These are phyloP conservation scores for Tetropium fuscum DNA, from an alignment of 2,888 invertebrate genomes.

Conservation along the genomic window DNA sequence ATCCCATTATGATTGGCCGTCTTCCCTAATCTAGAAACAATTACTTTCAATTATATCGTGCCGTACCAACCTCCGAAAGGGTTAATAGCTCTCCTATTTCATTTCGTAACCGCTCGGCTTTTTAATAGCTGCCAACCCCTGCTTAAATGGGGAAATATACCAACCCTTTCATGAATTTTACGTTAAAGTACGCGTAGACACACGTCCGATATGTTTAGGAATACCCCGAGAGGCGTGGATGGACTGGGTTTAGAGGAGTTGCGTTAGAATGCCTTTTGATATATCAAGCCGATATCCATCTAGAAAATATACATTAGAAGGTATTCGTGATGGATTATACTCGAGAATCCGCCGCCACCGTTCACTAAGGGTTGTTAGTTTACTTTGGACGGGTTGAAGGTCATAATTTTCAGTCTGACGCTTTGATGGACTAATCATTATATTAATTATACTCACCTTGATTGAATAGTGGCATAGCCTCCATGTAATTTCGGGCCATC, in stretches of 20 bases:
- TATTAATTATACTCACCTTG: constrained; percentile 37
- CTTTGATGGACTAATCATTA: constrained; percentile 39
- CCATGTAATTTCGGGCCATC: constrained; percentile 18
- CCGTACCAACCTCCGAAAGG: background rate
- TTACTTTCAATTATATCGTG: background rate
- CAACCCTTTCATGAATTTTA: constrained; percentile 19
- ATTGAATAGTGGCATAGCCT: constrained; percentile 33
- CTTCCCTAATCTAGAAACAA: background rate
- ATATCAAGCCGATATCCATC: constrained; percentile 29
- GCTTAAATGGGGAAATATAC: constrained; percentile 11
- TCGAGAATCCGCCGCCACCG: constrained; percentile 21
- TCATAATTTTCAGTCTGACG: constrained; percentile 33
- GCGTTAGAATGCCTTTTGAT: constrained; percentile 19
- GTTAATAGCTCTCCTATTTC: background rate
- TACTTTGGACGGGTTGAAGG: constrained; percentile 20
- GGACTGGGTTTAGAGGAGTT: constrained; percentile 14
- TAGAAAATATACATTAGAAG: constrained; percentile 21
- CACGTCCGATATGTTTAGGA: constrained; percentile 16
- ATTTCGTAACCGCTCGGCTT: no score
- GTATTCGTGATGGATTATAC: constrained; percentile 30
- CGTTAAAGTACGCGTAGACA: constrained; percentile 1
- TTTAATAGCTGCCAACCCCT: background rate
- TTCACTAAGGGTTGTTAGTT: constrained; percentile 27
- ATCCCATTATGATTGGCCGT: constrained; percentile 1
- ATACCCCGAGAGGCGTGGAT: constrained; percentile 14